Base-by-base conservation (phyloP, 2,797 vertebrate genomes). In the Cheirogaleus major region DNA sequence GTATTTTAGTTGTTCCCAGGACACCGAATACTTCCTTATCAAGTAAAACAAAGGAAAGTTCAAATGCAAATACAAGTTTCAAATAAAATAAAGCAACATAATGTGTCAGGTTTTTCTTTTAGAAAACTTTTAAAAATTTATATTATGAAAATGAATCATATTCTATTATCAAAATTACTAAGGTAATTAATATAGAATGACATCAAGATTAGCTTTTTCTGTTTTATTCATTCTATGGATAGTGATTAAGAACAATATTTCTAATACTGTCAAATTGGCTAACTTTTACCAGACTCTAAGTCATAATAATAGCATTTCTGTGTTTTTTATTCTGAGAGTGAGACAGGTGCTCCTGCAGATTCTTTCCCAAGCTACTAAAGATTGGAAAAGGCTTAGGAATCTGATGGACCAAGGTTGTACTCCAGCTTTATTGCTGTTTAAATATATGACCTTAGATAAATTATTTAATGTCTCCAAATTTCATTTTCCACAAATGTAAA, bases 401-500 rank as follows among this genome's bases (percentile, higher is more conserved):
- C 23, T 92, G 15, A 59, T 35, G 67, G 20, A 67, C 30, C 30
- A 52, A 20, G 38, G 8, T 67, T 48, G 23, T 1, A 85, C 67
- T 22, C 30, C 17, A 90, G 38, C 1, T 75, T 67, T 76, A 57
- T 86, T n/a, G 57, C 18, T 61, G 45, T 9, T 7, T 79, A 76
- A 82, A 32, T 50, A 32, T 45, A 14, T 82, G 57, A 59, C 2
- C 22, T 67, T 9, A 59, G 48, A 23, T n/a, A 59, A 59, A 89
- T 65, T 78, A 78, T 61, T 95, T 67, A 83, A 20, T 76, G 30
- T 72, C 22, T 67, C 48, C 48, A 1, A 91, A 86, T 14, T 72
- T 89, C 20, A n/a, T 95, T 93, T 93, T 79, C 8, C 75, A 96
- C 50, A 82, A 81, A 93, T 80, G 14, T 75, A 35, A 89, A 43